These are phyloP conservation scores for Microctonus hyperodae DNA, from an alignment of 2,888 invertebrate genomes.

Conservation along the genomic window DNA sequence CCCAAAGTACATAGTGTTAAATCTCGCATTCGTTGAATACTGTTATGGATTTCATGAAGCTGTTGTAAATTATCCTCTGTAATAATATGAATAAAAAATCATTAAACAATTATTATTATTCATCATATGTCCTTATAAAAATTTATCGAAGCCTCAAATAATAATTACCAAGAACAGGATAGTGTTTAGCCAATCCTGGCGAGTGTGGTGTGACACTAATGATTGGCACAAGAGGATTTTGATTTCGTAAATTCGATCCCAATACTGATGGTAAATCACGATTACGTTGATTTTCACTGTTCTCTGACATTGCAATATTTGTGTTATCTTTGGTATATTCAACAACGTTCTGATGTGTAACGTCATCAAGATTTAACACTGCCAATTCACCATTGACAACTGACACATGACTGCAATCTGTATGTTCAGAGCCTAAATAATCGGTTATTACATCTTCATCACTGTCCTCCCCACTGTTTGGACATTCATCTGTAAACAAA, in stretches of 20 bases:
- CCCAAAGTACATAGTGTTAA: slow-evolving; percentile 63
- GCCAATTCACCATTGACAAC: slow-evolving; percentile 46
- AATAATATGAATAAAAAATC: slow-evolving; percentile 41
- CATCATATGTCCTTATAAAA: neutral
- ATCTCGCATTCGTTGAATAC: slow-evolving; percentile 80
- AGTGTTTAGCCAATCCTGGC: slow-evolving; percentile 75
- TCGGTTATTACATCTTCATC: slow-evolving; percentile 83
- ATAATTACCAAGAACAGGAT: slow-evolving; percentile 68
- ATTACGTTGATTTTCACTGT: slow-evolving; percentile 43
- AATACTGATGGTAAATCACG: slow-evolving; percentile 41
- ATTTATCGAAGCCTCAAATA: neutral
- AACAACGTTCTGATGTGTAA: slow-evolving; percentile 38
- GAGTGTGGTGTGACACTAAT: slow-evolving; percentile 90
- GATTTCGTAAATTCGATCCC: slow-evolving; percentile 49
- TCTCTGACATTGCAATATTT: slow-evolving; percentile 53
- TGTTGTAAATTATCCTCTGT: slow-evolving; percentile 79
- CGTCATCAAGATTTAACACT: slow-evolving; percentile 49
- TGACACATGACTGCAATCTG: slow-evolving; percentile 54
- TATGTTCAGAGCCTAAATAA: slow-evolving; percentile 66
- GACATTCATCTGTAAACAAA: slow-evolving; percentile 70
- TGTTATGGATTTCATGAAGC: slow-evolving; percentile 77
- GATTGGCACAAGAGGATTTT: slow-evolving; percentile 73
- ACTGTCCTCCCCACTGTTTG: slow-evolving; percentile 75
- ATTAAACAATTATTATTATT: neutral
- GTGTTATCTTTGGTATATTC: slow-evolving; percentile 57